Evolutionary conservation across 2,797 vertebrate genomes (phyloP).

Genomic region (Amblyopsis hoosieri): DNA sequence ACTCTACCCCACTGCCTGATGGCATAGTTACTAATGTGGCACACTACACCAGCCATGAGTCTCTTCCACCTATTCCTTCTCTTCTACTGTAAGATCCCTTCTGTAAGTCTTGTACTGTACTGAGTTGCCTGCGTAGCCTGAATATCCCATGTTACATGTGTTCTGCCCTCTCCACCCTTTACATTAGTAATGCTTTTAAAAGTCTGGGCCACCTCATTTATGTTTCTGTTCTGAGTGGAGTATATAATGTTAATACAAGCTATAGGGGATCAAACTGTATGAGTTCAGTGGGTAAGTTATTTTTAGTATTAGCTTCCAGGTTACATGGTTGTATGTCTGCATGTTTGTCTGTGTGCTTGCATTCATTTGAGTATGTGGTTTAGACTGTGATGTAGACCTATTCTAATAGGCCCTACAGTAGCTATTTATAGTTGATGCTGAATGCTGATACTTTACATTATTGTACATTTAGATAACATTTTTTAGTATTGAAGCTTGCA

Average conservation of each 20-base stretch:
- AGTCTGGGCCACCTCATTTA: slow-evolving; percentile 26
- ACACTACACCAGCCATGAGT: slow-evolving; percentile 18
- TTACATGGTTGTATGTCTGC: slow-evolving; percentile 10
- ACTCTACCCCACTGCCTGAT: slow-evolving; percentile 44
- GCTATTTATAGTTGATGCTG: too few species aligned
- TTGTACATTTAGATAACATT: too few species aligned
- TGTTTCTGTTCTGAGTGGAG: slow-evolving; percentile 18
- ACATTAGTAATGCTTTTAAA: slow-evolving; percentile 46
- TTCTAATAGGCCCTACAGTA: too few species aligned
- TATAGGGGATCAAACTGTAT: neutral
- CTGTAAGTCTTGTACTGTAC: slow-evolving; percentile 1
- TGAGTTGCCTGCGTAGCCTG: neutral
- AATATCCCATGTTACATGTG: slow-evolving; percentile 27
- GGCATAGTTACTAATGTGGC: slow-evolving; percentile 37
- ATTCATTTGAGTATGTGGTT: slow-evolving; percentile 1
- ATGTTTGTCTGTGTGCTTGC: slow-evolving; percentile 4
- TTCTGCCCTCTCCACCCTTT: slow-evolving; percentile 28
- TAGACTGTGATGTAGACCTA: neutral
- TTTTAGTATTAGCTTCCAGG: slow-evolving; percentile 10
- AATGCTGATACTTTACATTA: too few species aligned
- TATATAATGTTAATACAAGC: slow-evolving; percentile 26
- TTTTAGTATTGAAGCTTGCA: too few species aligned
- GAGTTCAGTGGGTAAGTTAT: slow-evolving; percentile 7
- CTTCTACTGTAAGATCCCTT: neutral
- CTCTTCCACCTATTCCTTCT: slow-evolving; percentile 3